Conservation (phyloP, 2,888 invertebrate genomes). For the Apoda limacodes region DNA sequence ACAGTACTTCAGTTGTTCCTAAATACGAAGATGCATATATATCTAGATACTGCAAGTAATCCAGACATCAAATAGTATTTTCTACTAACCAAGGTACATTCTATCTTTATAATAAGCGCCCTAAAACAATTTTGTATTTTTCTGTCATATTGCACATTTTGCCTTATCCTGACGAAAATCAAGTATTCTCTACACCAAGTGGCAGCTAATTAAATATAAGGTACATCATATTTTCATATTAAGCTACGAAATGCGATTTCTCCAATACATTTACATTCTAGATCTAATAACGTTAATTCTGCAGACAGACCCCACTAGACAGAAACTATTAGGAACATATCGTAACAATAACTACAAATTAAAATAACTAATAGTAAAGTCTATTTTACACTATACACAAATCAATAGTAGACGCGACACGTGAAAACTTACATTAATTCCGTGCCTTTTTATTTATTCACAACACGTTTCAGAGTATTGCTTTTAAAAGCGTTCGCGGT, state of each 20-base stretch:
- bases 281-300: too few relatives aligned
- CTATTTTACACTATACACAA: slow-evolving; percentile 51
- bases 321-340: slow-evolving; percentile 65
- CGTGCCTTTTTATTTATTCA: too few relatives aligned
- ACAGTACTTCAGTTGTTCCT: slow-evolving; percentile 40
- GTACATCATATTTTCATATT: too few relatives aligned
- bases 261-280: slow-evolving; percentile 26
- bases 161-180: slow-evolving; percentile 24
- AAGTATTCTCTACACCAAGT: too few relatives aligned
- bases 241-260: slow-evolving; percentile 19
- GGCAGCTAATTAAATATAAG: too few relatives aligned
- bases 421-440: too few relatives aligned
- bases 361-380: slow-evolving; percentile 46
- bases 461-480: too few relatives aligned
- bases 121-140: slow-evolving; percentile 39
- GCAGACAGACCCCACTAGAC: slow-evolving; percentile 47
- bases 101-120: slow-evolving; percentile 36
- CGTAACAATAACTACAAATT: slow-evolving; percentile 55
- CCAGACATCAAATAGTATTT: slow-evolving; percentile 44
- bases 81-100: slow-evolving; percentile 37
- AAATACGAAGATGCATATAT: slow-evolving; percentile 19
- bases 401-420: slow-evolving; percentile 14
- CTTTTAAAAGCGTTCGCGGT: too few relatives aligned
- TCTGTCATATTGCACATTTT: slow-evolving; percentile 60
- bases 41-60: slow-evolving; percentile 34